phyloP scores from a whole-genome alignment of 2,888 invertebrate genomes.

The Magallana nippona region DNA sequence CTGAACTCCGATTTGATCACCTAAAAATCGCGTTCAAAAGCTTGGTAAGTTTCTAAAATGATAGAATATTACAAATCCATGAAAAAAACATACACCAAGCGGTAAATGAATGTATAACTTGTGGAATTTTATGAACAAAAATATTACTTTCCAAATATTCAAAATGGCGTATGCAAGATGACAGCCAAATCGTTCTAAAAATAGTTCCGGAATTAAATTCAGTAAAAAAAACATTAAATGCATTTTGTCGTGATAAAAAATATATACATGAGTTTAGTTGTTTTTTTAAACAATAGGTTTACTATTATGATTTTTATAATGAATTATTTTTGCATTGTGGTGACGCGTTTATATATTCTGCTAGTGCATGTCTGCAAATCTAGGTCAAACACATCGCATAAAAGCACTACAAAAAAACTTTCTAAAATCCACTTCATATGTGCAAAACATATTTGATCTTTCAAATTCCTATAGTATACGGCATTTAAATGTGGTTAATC shows the following conservation, averaged over 20 bases:
- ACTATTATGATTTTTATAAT: neutral
- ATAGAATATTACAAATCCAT: constrained; percentile 29
- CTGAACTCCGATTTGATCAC: constrained; percentile 36
- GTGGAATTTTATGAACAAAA: constrained; percentile 2
- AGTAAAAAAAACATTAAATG: neutral
- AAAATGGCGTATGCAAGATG: constrained; percentile 12
- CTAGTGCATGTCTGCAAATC: constrained; percentile 29
- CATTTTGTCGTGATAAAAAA: too few relatives aligned
- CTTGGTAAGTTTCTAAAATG: constrained; percentile 50
- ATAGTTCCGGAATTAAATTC: constrained; percentile 9
- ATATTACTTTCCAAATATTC: constrained; percentile 19
- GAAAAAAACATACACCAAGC: constrained; percentile 7
- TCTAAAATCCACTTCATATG: neutral
- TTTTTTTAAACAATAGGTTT: too few relatives aligned
- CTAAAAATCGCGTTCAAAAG: constrained; percentile 44
- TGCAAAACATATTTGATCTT: neutral
- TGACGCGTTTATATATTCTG: constrained; percentile 29
- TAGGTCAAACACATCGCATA: constrained; percentile 58
- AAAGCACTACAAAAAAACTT: neutral
- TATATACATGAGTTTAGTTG: too few relatives aligned
- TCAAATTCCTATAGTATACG: too few relatives aligned
- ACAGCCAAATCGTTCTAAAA: constrained; percentile 6
- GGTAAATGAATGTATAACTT: neutral
- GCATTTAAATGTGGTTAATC: too few relatives aligned
- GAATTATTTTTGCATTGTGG: constrained; percentile 2